Evolutionary conservation across 2,888 invertebrate genomes (phyloP), one percentile per base, ranked within the genome.

Genomic region (Cheilosia vulpina): DNA sequence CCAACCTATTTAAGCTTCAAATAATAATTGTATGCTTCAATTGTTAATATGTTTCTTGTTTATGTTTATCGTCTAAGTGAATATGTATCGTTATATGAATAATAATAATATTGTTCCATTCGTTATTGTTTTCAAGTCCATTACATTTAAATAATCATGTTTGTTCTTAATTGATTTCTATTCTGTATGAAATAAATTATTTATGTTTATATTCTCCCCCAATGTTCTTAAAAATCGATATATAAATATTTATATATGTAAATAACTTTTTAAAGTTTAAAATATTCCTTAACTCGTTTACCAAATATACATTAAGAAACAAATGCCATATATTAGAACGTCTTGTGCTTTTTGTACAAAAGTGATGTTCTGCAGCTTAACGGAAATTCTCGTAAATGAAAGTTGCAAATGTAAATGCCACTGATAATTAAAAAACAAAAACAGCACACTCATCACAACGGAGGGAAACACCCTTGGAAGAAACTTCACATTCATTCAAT

Each of bases 271-370:
- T 13, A 66, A 62, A 31, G 31, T 17, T 58, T 60, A 75, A 65
- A 34, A 62, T 72, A 65, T 47, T 21, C 62, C 69, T 57, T 43
- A 75, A 65, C n/a, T 41, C 6, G 17, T 27, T 58, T 58, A 79
- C 57, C 63, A 73, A 75, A 73, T 73, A 53, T 78, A 69, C 57
- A 83, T 41, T 27, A 58, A 50, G 13, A 62, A 66, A 45, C 4
- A 65, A 53, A 71, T 50, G 50, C 4, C 9, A 31, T 68, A 13
- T 38, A 41, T 66, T 52, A 52, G 15, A 65, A 57, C 21, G 34
- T 38, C 69, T 84, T 84, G 84, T 84, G 84, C 84, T 75, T 71
- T 84, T 79, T 79, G 79, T 84, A 85, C 85, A 85, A 85, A 80
- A 80, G 80, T 85, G 85, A 55, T 69, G 47, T 38, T 45, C 50